Evolutionary conservation across 2,888 invertebrate species (phyloP).

Genomic region (Noctua fimbriata): DNA sequence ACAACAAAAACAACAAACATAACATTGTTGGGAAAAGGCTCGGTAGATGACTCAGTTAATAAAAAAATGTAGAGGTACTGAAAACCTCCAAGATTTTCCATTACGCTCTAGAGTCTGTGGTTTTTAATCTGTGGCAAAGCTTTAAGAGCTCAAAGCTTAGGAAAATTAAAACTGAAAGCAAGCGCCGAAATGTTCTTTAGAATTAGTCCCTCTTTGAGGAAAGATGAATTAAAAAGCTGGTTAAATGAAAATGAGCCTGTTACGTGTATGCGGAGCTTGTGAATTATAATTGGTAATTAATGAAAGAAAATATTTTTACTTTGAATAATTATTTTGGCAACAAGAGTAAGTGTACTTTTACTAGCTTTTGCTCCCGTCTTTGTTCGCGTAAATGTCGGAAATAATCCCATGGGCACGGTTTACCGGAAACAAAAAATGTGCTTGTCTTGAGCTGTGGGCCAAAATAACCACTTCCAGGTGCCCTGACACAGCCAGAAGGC

Average conservation of each 20-base stretch:
- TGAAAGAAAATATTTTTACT: neutral
- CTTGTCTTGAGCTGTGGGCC: too few species aligned
- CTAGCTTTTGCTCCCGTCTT: neutral
- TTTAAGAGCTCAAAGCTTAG: conserved; percentile 3
- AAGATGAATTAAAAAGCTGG: conserved; percentile 5
- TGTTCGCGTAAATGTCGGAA: too few species aligned
- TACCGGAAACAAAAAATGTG: too few species aligned
- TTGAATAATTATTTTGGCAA: neutral
- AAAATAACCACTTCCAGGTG: too few species aligned
- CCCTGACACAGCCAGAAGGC: too few species aligned
- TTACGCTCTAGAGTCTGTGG: conserved; percentile 3
- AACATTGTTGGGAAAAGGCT: too few species aligned
- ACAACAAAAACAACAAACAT: too few species aligned
- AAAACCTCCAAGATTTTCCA: conserved; percentile 4
- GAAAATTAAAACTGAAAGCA: conserved; percentile 28
- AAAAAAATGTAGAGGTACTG: neutral
- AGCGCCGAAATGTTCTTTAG: neutral
- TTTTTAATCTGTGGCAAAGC: conserved; percentile 6
- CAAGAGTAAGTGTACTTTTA: neutral
- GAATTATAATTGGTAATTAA: neutral
- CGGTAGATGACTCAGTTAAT: neutral
- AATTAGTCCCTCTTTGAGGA: conserved; percentile 7
- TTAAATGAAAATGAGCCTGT: neutral
- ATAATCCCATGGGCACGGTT: too few species aligned
- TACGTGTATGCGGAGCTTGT: neutral